These are phyloP conservation scores for Eupithecia dodoneata DNA, from an alignment of 2,888 invertebrate species.

Conservation along the genomic window DNA sequence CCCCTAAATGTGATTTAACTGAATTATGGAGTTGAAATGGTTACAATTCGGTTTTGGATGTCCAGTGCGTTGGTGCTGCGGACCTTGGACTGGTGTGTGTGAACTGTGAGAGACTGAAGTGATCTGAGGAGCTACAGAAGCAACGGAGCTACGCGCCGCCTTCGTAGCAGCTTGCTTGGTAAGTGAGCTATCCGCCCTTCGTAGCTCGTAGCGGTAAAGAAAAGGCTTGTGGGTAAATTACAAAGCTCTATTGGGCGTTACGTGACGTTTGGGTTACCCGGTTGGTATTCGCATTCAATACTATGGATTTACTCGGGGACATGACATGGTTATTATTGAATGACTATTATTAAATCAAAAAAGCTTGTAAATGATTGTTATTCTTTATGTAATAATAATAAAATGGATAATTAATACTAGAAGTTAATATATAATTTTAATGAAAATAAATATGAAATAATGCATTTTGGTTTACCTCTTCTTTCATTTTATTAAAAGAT, in stretches of 20 bases:
- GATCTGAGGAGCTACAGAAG: slow-evolving; percentile 53
- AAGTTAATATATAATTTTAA: not conserved
- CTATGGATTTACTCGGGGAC: not conserved
- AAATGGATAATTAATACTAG: not conserved
- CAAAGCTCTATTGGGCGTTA: not conserved
- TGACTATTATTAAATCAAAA: not conserved
- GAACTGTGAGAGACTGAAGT: slow-evolving; percentile 58
- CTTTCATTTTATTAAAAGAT: not conserved
- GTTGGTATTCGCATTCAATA: not conserved
- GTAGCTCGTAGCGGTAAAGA: slow-evolving; percentile 28
- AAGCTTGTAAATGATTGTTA: no score
- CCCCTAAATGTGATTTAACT: slow-evolving; percentile 82
- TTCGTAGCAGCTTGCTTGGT: slow-evolving; percentile 64
- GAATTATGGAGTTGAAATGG: slow-evolving; percentile 80
- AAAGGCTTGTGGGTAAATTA: not conserved
- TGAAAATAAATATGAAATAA: no score
- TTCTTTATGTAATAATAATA: not conserved
- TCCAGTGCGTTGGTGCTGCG: slow-evolving; percentile 63
- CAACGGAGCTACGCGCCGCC: slow-evolving; percentile 62
- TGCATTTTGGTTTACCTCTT: not conserved
- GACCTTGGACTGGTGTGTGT: slow-evolving; percentile 56
- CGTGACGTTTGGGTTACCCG: not conserved
- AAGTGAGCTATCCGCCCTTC: slow-evolving; percentile 50
- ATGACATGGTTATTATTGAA: not conserved
- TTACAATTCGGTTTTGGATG: slow-evolving; percentile 79